Base-by-base conservation (phyloP, 2,797 vertebrate genomes). In the Argyrosomus regius region DNA sequence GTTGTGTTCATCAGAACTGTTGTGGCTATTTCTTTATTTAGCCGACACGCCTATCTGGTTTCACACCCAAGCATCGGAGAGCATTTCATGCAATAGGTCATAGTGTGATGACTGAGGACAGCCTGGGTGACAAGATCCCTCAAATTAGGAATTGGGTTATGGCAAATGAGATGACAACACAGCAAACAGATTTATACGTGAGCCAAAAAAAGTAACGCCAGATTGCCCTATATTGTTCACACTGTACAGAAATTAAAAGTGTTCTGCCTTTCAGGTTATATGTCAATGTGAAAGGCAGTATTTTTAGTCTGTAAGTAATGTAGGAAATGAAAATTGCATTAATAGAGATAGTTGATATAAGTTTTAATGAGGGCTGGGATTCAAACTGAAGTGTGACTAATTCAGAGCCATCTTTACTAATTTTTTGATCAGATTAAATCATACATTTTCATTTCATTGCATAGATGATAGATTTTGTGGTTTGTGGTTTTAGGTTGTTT, bases 21-120 rank as follows among this genome's bases (percentile, higher is more conserved):
- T 92, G 90, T 91, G 87, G 83, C 86, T 26, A 80, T 90, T 84
- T 87, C 91, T 94, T 93, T 93, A 93, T 94, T 92, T 94, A 94
- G 93, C 91, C 54, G 73, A 84, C 81, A 52, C 72, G 46, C 83
- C 89, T 85, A 85, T 94, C 91, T 79, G 84, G 86, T 94, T 94
- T 90, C 93, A 91, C 88, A 83, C 82, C 89, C 78, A 67, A 66
- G 87, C 70, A 56, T 50, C 31, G 24, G 78, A 72, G 80, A 85
- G 90, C 77, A 80, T 88, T 94, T 93, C 85, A 79, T 82, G 89
- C 89, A 83, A 89, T 94, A 93, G 93, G 93, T 94, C 93, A 94
- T 66, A 86, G 90, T 89, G 84, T 88, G 91, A 91, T 79, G 80
- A 91, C 89, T 87, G 86, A 91, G 85, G 87, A 88, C 81, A 87